Evolutionary conservation across 2,888 invertebrate genomes (phyloP), one percentile per base, ranked within the genome.

Genomic region (Cheilosia vernalis): DNA sequence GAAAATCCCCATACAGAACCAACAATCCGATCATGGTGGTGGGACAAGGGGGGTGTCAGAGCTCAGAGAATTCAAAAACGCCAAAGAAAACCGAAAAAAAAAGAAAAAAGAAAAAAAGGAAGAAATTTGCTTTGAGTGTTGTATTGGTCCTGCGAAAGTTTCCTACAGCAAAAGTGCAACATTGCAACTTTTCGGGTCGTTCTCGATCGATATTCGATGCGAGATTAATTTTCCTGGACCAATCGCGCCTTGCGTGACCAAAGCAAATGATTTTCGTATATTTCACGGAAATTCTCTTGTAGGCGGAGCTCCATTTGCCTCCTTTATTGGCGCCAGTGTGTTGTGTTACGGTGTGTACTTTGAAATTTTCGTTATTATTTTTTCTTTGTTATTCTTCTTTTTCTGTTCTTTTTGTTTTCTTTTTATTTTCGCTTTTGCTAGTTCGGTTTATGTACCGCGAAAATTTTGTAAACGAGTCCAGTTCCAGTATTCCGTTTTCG

Each of bases 231-330:
- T 87, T 87, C 81, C 83, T 87, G 87, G 87, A 88, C 88, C 88
- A 88, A 88, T 88, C 87, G 87, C 86, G 85, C 87, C 81, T 86
- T 87, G 87, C 87, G 87, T 87, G 83, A 87, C 88, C 87, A 87
- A 88, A 88, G 87, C 87, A 83, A 85, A 85, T 85, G 87, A 87
- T 87, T 87, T 87, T 81, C 66, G 87, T 87, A 81, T 87, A 87
- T 83, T 87, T 81, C 69, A 73, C 73, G 84, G 56, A 80, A 80
- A 70, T 63, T 79, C 74, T 80, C 69, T 80, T 80, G 84, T 84
- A 84, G 84, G 84, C 84, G 84, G 84, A 84, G 84, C 80, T 76
- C 80, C 64, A 74, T 60, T 84, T 60, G 53, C 67, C 73, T 63
- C 73, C 74, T 61, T 73, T 47, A 60, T 64, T 40, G 60, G 72